These are phyloP conservation scores for Chironex yamaguchii DNA, from an alignment of 30 jellyfish, hydroid and myxozoan genomes.

Conservation along the genomic window DNA sequence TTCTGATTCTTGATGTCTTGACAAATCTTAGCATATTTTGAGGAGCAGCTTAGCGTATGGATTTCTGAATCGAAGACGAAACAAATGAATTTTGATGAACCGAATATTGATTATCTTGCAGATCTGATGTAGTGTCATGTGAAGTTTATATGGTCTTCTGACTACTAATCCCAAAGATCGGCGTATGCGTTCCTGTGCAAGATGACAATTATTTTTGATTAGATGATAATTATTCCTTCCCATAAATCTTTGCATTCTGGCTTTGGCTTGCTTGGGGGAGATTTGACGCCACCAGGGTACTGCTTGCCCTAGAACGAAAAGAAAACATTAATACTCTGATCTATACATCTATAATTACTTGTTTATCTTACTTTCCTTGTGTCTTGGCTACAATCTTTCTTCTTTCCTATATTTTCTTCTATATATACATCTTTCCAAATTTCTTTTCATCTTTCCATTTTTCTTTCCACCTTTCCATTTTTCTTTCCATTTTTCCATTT, in stretches of 20 bases:
- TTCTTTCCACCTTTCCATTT: too few relatives aligned
- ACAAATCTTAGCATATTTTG: too few relatives aligned
- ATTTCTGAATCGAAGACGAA: background rate
- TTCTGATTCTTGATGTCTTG: too few relatives aligned
- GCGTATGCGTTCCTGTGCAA: background rate
- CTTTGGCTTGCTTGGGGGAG: background rate
- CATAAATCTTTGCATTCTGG: background rate
- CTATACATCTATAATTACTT: slow-evolving; percentile 46
- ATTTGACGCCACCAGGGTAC: background rate
- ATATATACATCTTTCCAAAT: too few relatives aligned
- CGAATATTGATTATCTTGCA: background rate
- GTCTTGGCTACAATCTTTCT: too few relatives aligned
- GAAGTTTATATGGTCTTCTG: background rate
- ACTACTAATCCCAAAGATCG: background rate
- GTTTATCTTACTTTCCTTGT: slow-evolving; percentile 11
- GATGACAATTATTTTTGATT: background rate
- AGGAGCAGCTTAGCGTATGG: background rate
- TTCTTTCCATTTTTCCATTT: too few relatives aligned
- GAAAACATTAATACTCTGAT: slow-evolving; percentile 35
- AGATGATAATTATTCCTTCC: background rate
- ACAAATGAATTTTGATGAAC: background rate
- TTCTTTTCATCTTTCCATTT: too few relatives aligned
- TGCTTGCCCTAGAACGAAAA: background rate
- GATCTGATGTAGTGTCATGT: background rate
- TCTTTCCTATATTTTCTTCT: too few relatives aligned